phyloP scores from a whole-genome alignment of 2,888 invertebrate species.

The Plebejus anna region DNA sequence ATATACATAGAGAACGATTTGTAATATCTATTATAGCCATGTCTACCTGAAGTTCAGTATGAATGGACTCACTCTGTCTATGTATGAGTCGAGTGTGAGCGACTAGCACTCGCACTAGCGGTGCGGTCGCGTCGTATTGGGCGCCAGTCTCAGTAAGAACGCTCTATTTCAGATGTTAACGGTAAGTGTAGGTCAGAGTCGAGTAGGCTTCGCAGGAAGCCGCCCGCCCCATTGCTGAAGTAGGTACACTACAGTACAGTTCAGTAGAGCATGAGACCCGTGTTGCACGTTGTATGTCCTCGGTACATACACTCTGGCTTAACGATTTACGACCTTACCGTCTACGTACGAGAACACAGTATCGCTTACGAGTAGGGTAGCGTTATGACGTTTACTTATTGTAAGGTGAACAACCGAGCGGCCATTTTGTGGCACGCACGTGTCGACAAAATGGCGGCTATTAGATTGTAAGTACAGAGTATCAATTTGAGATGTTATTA shows the following conservation, averaged over 20 bases:
- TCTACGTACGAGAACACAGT: slow-evolving; percentile 36
- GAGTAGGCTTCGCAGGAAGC: slow-evolving; percentile 49
- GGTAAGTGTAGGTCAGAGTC: slow-evolving; percentile 74
- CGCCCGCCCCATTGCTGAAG: slow-evolving; percentile 34
- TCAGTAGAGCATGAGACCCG: slow-evolving; percentile 45
- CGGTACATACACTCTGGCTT: slow-evolving; percentile 44
- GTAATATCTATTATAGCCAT: slow-evolving; percentile 36
- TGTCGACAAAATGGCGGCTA: slow-evolving; percentile 64
- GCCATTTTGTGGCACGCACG: slow-evolving; percentile 60
- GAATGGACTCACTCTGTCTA: slow-evolving; percentile 58
- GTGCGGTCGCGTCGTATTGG: slow-evolving; percentile 61
- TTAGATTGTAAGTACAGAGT: slow-evolving; percentile 72
- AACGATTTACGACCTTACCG: slow-evolving; percentile 36
- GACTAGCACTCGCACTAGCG: slow-evolving; percentile 60
- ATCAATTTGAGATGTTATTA: slow-evolving; percentile 57
- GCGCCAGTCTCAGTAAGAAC: slow-evolving; percentile 66
- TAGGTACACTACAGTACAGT: slow-evolving; percentile 42
- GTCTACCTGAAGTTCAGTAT: slow-evolving; percentile 67
- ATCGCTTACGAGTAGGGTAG: slow-evolving; percentile 37
- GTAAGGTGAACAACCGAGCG: slow-evolving; percentile 48
- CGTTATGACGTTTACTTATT: slow-evolving; percentile 50
- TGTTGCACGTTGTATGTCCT: slow-evolving; percentile 46
- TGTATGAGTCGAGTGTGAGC: slow-evolving; percentile 49
- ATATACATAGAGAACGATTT: slow-evolving; percentile 38
- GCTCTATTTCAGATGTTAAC: slow-evolving; percentile 80